phyloP scores from a whole-genome alignment of 2,797 vertebrate genomes.

The Melanotaenia trifasciata region DNA sequence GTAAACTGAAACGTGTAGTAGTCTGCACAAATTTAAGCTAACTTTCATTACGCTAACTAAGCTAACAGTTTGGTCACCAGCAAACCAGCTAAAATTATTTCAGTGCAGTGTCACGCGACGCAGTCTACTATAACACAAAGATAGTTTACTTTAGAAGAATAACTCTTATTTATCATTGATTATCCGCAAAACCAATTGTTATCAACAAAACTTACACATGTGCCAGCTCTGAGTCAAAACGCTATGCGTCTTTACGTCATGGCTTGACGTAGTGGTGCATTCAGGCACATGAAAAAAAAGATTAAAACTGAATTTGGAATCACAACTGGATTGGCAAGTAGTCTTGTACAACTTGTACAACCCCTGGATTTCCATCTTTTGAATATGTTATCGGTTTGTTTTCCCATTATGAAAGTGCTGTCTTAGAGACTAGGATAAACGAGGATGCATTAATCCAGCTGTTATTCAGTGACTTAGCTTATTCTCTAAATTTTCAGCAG shows the following conservation, averaged over 20 bases:
- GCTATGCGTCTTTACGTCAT: slow-evolving; percentile 50
- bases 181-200: neutral
- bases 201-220: slow-evolving; percentile 57
- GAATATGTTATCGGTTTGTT: too few relatives aligned
- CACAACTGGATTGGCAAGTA: neutral
- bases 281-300: slow-evolving; percentile 3
- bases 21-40: neutral
- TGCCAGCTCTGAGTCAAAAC: neutral
- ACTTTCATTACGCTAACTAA: slow-evolving; percentile 15
- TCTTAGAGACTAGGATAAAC: too few relatives aligned
- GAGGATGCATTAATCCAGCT: too few relatives aligned
- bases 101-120: neutral
- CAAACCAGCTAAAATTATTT: slow-evolving; percentile 21
- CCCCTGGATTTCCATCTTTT: neutral
- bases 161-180: neutral
- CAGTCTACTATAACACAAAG: neutral
- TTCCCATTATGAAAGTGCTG: too few relatives aligned
- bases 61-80: slow-evolving; percentile 30
- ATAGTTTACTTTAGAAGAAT: too few relatives aligned
- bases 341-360: neutral
- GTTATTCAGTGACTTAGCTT: too few relatives aligned
- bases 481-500: neutral
- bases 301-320: neutral
- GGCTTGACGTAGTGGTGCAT: neutral
- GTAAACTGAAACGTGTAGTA: neutral